Base-by-base conservation (phyloP, 2,113 vertebrate genomes). In the Anolis sagrei region DNA sequence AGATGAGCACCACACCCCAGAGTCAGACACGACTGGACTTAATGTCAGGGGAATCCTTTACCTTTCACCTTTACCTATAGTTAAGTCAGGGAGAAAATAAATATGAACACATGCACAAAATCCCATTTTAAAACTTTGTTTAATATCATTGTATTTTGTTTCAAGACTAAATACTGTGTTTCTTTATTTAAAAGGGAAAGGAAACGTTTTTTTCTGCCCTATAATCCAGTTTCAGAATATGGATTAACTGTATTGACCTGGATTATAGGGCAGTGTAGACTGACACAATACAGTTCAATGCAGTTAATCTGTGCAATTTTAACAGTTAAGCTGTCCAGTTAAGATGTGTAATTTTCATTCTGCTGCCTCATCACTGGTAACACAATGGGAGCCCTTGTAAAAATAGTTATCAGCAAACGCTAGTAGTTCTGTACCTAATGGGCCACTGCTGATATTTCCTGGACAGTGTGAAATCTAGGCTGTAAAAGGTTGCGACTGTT, bases 101-200 rank as follows among this genome's bases (percentile, higher is more conserved):
- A 87, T 82, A 83, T 79, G 91, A 93, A 90, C 90, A 39, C 84
- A 76, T 92, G 93, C 78, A 92, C 91, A 94, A 90, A 88, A 92
- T 93, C 91, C 86, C 92, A 92, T 73, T 90, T 86, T 91, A 95
- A 94, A 91, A 87, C 93, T 85, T 88, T 91, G 92, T 90, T 95
- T 92, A 92, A 92, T 86, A 91, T 90, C 78, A 87, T 89, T 89
- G 8, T 92, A 94, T 93, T 94, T 85, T 73, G 21, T 89, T 85
- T 62, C 51, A 73, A 62, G 80, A 29, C 8, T 87, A 89, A 87
- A 87, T 36, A 74, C 86, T 68, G 0, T 66, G 14, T 88, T 75
- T 19, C 49, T 90, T 81, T 87, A 44, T 44, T 4, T 13, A 79
- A 54, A 3, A 1, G 19, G 6, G 0, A 81, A 81, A 39, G 39